Conservation (phyloP, 1,140 invertebrate species). For the Pararge aegeria region DNA sequence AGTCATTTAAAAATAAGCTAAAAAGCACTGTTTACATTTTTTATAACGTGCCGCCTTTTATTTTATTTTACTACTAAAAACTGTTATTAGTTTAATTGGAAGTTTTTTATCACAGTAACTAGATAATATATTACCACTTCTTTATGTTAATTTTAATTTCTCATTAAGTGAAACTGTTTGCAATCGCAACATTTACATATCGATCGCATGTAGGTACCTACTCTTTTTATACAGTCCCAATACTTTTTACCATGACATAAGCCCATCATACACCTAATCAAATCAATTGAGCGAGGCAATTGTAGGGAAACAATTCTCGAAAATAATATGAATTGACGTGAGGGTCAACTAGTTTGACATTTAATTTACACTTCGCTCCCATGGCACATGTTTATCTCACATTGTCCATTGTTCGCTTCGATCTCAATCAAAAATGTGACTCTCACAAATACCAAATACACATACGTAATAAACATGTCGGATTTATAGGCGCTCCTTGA, state of each 20-base stretch:
- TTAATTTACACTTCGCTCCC: conserved; percentile 35
- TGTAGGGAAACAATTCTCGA: not conserved
- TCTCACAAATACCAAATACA: not conserved
- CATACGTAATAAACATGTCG: conserved; percentile 2
- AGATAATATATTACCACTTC: no score
- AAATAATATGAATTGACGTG: conserved; percentile 31
- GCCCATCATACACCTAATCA: not conserved
- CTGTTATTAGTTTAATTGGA: no score
- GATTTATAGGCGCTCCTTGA: conserved; percentile 11
- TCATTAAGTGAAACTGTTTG: no score
- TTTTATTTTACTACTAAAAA: no score
- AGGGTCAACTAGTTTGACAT: conserved; percentile 40
- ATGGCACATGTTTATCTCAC: conserved; percentile 5
- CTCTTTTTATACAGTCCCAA: not conserved
- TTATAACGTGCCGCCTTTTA: no score
- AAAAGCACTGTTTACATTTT: no score
- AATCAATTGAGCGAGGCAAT: conserved; percentile 3
- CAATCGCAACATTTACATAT: no score
- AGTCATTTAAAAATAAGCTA: no score
- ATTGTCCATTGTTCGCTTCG: conserved; percentile 18
- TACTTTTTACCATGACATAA: not conserved
- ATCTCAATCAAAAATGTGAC: conserved; percentile 26
- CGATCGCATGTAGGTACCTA: no score
- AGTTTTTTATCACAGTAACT: no score
- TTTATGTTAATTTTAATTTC: no score